Percentiles rank a stretch among this genome's conserved stretches.
These are phyloP conservation scores for Trachymyrmex cornetzi DNA, from an alignment of 1,140 invertebrate genomes.

Conservation along the genomic window DNA sequence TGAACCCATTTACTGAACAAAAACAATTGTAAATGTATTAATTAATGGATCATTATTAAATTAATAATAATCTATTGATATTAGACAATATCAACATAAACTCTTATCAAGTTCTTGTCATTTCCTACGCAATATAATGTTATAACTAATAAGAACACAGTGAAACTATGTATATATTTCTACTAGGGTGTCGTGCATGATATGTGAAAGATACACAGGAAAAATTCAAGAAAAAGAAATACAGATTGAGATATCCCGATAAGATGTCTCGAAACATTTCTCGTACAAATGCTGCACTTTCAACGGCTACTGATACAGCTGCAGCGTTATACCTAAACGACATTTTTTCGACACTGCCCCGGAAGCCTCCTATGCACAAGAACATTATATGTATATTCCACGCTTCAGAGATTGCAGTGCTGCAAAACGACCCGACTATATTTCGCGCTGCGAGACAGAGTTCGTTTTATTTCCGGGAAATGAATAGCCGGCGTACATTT, in stretches of 20 bases:
- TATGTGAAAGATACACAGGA: not conserved
- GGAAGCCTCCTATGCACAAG: not conserved
- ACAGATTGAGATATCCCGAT: not conserved
- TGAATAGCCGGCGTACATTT: conserved; percentile 57
- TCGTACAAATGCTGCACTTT: not conserved
- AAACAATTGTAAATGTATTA: no score
- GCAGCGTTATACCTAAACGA: not conserved
- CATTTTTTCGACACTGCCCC: not conserved
- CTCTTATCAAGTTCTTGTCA: no score
- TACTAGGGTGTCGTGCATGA: not conserved
- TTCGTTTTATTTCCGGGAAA: conserved; percentile 52
- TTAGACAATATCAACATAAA: no score
- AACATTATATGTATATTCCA: conserved; percentile 21
- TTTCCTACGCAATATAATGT: no score
- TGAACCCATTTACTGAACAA: no score
- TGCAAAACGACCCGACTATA: conserved; percentile 46
- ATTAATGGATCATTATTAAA: no score
- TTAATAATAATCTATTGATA: no score
- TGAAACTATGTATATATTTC: no score
- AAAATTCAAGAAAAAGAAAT: not conserved
- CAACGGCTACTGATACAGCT: not conserved
- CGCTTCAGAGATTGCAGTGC: conserved; percentile 35
- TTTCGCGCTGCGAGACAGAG: conserved; percentile 30
- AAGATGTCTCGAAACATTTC: conserved; percentile 15
- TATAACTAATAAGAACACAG: no score